phyloP scores from a whole-genome alignment of 2,888 invertebrate species.

The Formica aserva region DNA sequence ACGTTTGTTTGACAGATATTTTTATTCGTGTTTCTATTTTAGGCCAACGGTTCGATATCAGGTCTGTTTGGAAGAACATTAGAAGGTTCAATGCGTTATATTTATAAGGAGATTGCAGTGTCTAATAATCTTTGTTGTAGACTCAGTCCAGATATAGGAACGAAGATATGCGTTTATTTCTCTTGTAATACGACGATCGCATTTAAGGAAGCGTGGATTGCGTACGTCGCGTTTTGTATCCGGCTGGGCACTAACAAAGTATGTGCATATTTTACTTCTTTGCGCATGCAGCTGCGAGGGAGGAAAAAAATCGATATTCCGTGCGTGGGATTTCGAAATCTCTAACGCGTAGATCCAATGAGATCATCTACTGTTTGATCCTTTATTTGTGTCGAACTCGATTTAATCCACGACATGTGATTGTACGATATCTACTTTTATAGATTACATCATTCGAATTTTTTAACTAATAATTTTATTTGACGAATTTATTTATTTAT shows the following conservation, averaged over 20 bases:
- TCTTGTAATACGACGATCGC: neutral
- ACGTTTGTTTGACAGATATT: neutral
- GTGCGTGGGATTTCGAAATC: constrained; percentile 13
- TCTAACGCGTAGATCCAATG: constrained; percentile 6
- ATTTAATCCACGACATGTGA: neutral
- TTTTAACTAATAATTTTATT: neutral
- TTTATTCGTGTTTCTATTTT: neutral
- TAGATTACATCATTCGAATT: neutral
- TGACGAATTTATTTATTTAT: neutral
- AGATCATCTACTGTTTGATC: constrained; percentile 25
- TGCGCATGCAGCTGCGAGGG: neutral
- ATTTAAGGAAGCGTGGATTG: neutral
- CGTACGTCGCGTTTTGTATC: neutral
- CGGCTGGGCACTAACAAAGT: neutral
- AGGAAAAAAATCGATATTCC: neutral
- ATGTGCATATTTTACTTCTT: constrained; percentile 7
- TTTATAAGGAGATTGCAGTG: neutral
- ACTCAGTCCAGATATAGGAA: neutral
- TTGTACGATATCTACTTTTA: neutral
- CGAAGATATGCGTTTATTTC: neutral
- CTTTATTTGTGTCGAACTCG: neutral
- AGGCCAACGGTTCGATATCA: neutral
- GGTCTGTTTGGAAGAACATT: neutral
- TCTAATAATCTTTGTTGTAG: neutral
- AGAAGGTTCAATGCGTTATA: neutral